These are phyloP conservation scores for Aleiodes testaceus DNA, from an alignment of 2,888 invertebrate species.

Conservation along the genomic window DNA sequence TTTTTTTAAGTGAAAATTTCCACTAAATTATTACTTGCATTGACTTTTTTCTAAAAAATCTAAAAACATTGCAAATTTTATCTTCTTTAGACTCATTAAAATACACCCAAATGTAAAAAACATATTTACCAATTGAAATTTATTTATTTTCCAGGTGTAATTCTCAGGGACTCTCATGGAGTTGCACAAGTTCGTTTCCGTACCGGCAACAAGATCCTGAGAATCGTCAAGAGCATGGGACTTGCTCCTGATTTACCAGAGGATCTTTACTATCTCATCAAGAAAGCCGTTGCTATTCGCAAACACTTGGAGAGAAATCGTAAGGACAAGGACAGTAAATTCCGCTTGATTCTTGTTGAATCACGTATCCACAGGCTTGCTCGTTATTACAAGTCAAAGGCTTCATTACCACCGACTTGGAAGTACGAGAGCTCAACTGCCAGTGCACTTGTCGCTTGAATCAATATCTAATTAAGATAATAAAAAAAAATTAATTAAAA, in stretches of 20 bases:
- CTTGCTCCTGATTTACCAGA: slow-evolving; percentile 98
- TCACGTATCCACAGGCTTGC: slow-evolving; percentile 98
- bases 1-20: no score
- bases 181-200: slow-evolving; percentile 99
- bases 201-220: slow-evolving; percentile 98
- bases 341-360: slow-evolving; percentile 98
- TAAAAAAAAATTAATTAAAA: no score
- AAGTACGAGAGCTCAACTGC: slow-evolving; percentile 99
- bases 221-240: slow-evolving; percentile 98
- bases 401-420: slow-evolving; percentile 97
- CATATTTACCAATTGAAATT: not conserved
- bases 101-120: not conserved
- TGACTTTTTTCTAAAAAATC: no score
- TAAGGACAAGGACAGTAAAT: slow-evolving; percentile 99
- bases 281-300: slow-evolving; percentile 99
- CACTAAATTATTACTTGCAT: no score
- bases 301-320: slow-evolving; percentile 99
- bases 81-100: no score
- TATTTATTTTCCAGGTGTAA: slow-evolving; percentile 84
- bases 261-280: slow-evolving; percentile 98
- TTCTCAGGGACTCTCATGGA: slow-evolving; percentile 98
- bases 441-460: slow-evolving; percentile 96
- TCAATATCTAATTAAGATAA: no score
- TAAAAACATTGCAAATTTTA: no score
- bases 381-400: slow-evolving; percentile 98